Conservation (phyloP, 2,113 vertebrate species). For the Halichoerus grypus region DNA sequence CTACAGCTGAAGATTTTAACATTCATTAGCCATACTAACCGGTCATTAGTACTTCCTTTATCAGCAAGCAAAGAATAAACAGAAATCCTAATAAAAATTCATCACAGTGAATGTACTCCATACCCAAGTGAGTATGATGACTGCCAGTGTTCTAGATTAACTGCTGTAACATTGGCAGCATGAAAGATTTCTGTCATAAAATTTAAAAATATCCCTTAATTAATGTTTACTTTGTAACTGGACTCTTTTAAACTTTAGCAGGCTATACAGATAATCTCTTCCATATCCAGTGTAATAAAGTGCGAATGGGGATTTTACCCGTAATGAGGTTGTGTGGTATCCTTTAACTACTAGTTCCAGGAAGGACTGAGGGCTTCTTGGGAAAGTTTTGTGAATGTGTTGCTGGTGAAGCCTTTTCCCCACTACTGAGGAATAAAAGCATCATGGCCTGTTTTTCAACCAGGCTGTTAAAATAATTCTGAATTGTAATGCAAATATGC, state of each 20-base stretch:
- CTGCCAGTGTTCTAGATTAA: conserved; percentile 88
- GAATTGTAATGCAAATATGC: conserved; percentile 40
- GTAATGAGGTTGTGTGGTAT: conserved; percentile 36
- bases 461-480: conserved; percentile 46
- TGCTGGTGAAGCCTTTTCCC: conserved; percentile 12
- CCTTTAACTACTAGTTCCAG: conserved; percentile 8
- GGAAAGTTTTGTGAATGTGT: not conserved
- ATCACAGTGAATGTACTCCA: conserved; percentile 84
- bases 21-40: conserved; percentile 88
- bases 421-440: conserved; percentile 58
- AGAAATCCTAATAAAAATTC: conserved; percentile 93
- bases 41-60: conserved; percentile 90
- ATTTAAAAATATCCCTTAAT: conserved; percentile 67
- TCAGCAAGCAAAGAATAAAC: conserved; percentile 92
- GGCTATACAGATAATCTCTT: conserved; percentile 64
- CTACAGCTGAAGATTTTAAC: conserved; percentile 86
- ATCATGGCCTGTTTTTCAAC: conserved; percentile 45
- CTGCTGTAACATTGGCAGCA: conserved; percentile 85
- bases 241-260: conserved; percentile 71
- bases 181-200: conserved; percentile 71
- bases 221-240: conserved; percentile 71
- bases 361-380: conserved; percentile 14
- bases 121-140: conserved; percentile 85
- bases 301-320: conserved; percentile 7
- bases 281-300: conserved; percentile 60